Evolutionary conservation across 1,140 invertebrate species (phyloP).

Genomic region (Heliothis subflexa): DNA sequence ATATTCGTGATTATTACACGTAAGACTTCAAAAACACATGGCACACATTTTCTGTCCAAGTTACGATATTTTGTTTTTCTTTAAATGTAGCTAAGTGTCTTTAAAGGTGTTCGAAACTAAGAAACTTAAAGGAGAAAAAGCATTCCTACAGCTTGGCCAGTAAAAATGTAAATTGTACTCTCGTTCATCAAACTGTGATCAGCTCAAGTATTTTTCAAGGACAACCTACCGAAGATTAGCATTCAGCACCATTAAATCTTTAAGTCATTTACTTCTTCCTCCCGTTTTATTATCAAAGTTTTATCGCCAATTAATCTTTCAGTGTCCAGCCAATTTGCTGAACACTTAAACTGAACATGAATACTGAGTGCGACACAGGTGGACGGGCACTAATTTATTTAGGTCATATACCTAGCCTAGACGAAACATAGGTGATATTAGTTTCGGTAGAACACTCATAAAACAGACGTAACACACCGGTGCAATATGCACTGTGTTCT

Average conservation of each 20-base stretch:
- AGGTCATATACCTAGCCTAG: slow-evolving; percentile 26
- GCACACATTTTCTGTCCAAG: not conserved
- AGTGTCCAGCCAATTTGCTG: slow-evolving; percentile 16
- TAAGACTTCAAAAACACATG: not conserved
- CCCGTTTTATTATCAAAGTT: not conserved
- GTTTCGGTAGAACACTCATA: slow-evolving; percentile 6
- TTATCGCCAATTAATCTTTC: not conserved
- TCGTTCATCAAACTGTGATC: too few species aligned
- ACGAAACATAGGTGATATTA: not conserved
- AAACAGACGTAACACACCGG: not conserved
- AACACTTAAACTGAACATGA: slow-evolving; percentile 24
- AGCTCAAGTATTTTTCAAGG: too few species aligned
- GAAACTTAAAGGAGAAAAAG: too few species aligned
- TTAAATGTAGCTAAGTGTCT: too few species aligned
- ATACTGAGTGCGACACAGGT: slow-evolving; percentile 15
- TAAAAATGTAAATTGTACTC: too few species aligned
- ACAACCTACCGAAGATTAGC: not conserved
- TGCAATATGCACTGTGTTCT: slow-evolving; percentile 18
- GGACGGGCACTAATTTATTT: slow-evolving; percentile 21
- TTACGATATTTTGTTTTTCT: not conserved
- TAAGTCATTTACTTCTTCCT: not conserved
- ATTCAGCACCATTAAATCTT: not conserved
- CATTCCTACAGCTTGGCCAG: too few species aligned
- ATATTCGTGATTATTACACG: not conserved
- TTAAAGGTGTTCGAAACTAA: too few species aligned